phyloP scores from a whole-genome alignment of 2,797 vertebrate genomes.

The Astyanax mexicanus region DNA sequence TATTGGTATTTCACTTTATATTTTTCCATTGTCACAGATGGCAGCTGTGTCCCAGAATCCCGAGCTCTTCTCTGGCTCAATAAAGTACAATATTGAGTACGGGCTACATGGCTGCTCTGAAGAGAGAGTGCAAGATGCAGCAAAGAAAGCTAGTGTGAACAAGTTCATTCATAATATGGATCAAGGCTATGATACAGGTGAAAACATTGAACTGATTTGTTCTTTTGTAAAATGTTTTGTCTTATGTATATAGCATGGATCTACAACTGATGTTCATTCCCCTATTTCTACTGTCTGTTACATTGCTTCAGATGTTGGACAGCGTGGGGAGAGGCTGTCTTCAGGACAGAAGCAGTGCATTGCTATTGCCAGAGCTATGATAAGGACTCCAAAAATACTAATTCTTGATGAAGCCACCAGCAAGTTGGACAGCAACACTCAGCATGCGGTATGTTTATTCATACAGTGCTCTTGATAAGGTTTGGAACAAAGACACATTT shows the following conservation, averaged over 20 bases:
- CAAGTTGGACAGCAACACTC: slow-evolving; percentile 77
- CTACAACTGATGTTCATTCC: background rate
- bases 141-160: slow-evolving; percentile 64
- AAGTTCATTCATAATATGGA: slow-evolving; percentile 78
- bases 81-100: slow-evolving; percentile 86
- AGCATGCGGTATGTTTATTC: slow-evolving; percentile 65
- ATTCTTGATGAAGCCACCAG: slow-evolving; percentile 90
- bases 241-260: too few relatives aligned
- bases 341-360: slow-evolving; percentile 84
- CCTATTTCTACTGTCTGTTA: background rate
- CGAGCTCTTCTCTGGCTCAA: slow-evolving; percentile 86
- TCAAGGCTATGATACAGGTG: slow-evolving; percentile 77
- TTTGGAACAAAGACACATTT: too few relatives aligned
- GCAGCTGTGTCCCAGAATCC: slow-evolving; percentile 87
- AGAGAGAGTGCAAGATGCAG: slow-evolving; percentile 69
- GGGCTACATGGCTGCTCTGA: slow-evolving; percentile 75
- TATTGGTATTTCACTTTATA: too few relatives aligned
- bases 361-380: slow-evolving; percentile 84
- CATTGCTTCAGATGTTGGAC: slow-evolving; percentile 78
- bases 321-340: slow-evolving; percentile 76
- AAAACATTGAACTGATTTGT: background rate
- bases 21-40: slow-evolving; percentile 71
- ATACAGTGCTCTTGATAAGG: too few relatives aligned
- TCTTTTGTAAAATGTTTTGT: too few relatives aligned
- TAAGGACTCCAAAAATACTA: slow-evolving; percentile 82